These are phyloP conservation scores for Athene noctua DNA, from an alignment of 2,113 vertebrate species.

Conservation along the genomic window DNA sequence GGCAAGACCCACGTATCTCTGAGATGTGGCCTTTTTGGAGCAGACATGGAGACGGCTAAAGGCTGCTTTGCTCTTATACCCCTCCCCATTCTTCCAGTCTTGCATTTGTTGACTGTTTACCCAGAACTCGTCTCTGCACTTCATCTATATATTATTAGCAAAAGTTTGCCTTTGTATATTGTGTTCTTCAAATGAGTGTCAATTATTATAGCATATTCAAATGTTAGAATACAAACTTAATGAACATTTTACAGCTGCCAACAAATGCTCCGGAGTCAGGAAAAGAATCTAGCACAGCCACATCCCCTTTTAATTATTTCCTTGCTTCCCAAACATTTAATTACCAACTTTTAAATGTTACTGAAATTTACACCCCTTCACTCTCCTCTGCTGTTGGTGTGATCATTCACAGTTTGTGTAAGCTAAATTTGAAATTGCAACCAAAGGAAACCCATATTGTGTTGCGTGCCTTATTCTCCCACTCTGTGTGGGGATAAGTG, in stretches of 20 bases:
- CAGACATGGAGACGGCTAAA: background rate
- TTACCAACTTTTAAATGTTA: background rate
- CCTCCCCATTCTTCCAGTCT: background rate
- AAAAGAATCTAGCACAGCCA: background rate
- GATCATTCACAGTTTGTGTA: background rate
- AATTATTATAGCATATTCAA: background rate
- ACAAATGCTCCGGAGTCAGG: background rate
- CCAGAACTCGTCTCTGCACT: background rate
- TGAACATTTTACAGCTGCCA: constrained; percentile 1
- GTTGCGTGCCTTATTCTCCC: background rate
- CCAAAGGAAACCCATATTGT: background rate
- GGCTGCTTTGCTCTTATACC: background rate
- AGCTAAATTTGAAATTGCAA: background rate
- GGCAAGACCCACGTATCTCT: background rate
- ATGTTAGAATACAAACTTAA: background rate
- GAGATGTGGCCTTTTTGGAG: background rate
- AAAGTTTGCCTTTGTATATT: background rate
- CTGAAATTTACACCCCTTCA: background rate
- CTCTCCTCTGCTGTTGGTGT: background rate
- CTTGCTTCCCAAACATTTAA: background rate
- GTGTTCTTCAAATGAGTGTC: background rate
- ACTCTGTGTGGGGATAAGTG: background rate
- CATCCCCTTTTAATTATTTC: background rate
- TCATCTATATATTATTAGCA: background rate
- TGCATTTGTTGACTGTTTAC: background rate